Evolutionary conservation across 2,888 invertebrate genomes (phyloP).

Genomic region (Camponotus fellah): DNA sequence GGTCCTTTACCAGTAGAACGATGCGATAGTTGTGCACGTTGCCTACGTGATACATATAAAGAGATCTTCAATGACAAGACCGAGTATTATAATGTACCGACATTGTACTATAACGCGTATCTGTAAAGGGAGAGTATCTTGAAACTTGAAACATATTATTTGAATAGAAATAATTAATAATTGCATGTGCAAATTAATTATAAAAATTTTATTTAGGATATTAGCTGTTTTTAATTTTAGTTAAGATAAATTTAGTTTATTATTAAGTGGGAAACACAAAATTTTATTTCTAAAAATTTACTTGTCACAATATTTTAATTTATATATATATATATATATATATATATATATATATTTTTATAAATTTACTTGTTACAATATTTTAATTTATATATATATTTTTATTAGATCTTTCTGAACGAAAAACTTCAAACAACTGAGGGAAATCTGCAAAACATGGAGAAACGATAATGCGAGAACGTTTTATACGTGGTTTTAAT

Average conservation of each 20-base stretch:
- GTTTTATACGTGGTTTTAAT: slow-evolving; percentile 7
- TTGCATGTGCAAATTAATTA: background rate
- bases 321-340: background rate
- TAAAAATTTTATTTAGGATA: background rate
- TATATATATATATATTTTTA: background rate
- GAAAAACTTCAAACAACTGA: background rate
- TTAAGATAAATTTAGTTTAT: background rate
- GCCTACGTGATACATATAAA: slow-evolving; percentile 15
- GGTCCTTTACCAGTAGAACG: slow-evolving; percentile 43
- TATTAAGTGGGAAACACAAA: background rate
- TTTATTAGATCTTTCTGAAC: background rate
- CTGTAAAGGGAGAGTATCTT: background rate
- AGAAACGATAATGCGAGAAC: background rate
- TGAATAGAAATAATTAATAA: background rate
- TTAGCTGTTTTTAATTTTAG: background rate
- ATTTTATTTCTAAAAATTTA: background rate
- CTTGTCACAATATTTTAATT: slow-evolving; percentile 1
- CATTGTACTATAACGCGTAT: background rate
- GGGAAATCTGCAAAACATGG: background rate
- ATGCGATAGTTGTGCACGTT: slow-evolving; percentile 3
- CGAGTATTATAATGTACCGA: background rate
- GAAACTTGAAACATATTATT: background rate
- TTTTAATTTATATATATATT: background rate
- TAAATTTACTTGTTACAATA: background rate
- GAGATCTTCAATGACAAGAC: background rate